A percentile compares a stretch with the other conserved stretches of the same genome.
Evolutionary conservation across 2,888 invertebrate genomes (phyloP).

Genomic region (Cosmorhoe ocellata): DNA sequence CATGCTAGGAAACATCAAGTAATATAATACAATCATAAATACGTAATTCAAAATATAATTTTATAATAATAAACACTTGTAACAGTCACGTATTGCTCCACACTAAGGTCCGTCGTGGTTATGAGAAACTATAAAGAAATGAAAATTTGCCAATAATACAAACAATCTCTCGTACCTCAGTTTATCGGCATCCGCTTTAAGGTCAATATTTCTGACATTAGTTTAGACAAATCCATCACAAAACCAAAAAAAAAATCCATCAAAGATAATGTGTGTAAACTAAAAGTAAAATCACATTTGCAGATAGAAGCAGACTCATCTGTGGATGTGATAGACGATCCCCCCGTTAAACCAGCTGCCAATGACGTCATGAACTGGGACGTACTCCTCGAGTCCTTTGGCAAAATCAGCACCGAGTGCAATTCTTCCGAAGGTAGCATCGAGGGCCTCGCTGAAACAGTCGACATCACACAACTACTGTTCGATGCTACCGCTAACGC

Average conservation of each 20-base stretch:
- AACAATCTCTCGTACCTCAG: no score
- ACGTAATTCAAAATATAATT: no score
- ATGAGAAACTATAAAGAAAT: no score
- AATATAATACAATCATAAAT: background rate
- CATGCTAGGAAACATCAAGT: slow-evolving; percentile 89
- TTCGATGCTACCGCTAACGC: slow-evolving; percentile 60
- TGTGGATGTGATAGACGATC: slow-evolving; percentile 41
- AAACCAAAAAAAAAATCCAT: no score
- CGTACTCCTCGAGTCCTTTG: slow-evolving; percentile 72
- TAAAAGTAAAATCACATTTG: slow-evolving; percentile 13
- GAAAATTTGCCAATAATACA: no score
- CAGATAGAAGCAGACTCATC: slow-evolving; percentile 54
- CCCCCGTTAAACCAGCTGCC: slow-evolving; percentile 33
- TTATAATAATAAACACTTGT: no score
- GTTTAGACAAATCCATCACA: no score
- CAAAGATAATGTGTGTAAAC: background rate
- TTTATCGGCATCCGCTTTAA: no score
- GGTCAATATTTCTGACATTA: no score
- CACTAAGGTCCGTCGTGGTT: no score
- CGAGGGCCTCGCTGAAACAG: slow-evolving; percentile 62
- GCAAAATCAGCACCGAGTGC: slow-evolving; percentile 71
- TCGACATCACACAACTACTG: slow-evolving; percentile 70
- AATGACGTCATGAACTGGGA: slow-evolving; percentile 71
- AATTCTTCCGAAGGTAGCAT: slow-evolving; percentile 67
- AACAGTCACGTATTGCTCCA: no score